phyloP scores from a whole-genome alignment of 2,888 invertebrate genomes.

The Mechanitis messenoides region DNA sequence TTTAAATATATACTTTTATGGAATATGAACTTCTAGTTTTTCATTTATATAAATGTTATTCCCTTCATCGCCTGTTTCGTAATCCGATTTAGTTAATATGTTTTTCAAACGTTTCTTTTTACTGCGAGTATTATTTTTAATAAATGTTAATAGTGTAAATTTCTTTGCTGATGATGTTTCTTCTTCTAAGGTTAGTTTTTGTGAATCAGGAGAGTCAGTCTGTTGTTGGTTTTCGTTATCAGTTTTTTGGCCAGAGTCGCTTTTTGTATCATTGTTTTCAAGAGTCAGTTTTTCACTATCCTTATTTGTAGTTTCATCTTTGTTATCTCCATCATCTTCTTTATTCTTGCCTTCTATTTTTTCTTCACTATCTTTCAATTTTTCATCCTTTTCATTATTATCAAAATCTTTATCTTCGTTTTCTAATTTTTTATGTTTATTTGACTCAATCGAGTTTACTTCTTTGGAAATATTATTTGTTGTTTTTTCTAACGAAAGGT shows the following conservation, averaged over 20 bases:
- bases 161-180: no score
- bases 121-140: no score
- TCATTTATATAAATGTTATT: constrained; percentile 22
- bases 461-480: neutral
- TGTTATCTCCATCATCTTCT: neutral
- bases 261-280: neutral
- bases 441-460: neutral
- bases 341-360: neutral
- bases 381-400: neutral
- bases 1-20: constrained; percentile 18
- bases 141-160: no score
- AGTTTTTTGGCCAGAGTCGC: neutral
- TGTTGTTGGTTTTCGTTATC: no score
- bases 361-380: neutral
- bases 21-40: constrained; percentile 26
- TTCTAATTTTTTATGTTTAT: neutral
- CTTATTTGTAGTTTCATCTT: neutral
- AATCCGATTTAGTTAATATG: constrained; percentile 28
- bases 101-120: neutral
- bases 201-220: constrained; percentile 1
- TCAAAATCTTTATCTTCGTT: neutral
- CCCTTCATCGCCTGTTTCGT: constrained; percentile 26
- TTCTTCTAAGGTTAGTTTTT: neutral
- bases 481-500: neutral
- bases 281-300: no score